phyloP scores from a whole-genome alignment of 92 coral and sea anemone species.

The Nematostella vectensis region DNA sequence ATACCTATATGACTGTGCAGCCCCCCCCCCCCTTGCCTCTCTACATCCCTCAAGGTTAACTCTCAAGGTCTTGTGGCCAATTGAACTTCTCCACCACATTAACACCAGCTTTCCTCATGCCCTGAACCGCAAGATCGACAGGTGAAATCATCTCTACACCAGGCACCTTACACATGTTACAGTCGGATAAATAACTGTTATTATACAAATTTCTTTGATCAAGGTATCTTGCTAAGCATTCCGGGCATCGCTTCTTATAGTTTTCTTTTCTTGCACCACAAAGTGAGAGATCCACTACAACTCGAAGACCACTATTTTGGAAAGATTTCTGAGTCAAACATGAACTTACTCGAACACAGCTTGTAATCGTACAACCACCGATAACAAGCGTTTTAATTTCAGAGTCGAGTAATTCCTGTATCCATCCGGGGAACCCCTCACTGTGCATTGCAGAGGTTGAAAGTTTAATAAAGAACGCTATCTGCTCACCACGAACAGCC shows the following conservation, averaged over 20 bases:
- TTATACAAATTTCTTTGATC: neutral
- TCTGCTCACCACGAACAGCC: constrained; percentile 16
- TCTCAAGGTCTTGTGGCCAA: constrained; percentile 39
- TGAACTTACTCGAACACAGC: constrained; percentile 45
- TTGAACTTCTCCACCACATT: constrained; percentile 24
- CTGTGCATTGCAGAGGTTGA: constrained; percentile 25
- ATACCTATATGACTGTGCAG: too few species aligned
- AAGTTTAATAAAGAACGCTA: constrained; percentile 18
- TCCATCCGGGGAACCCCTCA: constrained; percentile 26
- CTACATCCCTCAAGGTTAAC: too few species aligned
- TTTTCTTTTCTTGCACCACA: constrained; percentile 34
- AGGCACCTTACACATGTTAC: constrained; percentile 1
- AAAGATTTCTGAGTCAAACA: constrained; percentile 20
- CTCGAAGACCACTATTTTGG: constrained; percentile 24
- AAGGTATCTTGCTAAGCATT: constrained; percentile 23
- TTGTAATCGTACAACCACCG: constrained; percentile 42
- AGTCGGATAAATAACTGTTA: neutral
- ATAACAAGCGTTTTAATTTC: constrained; percentile 24
- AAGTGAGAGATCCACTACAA: constrained; percentile 32
- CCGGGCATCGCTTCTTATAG: constrained; percentile 16
- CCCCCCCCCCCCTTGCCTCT: too few species aligned
- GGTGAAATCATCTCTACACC: constrained; percentile 25
- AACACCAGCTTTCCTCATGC: constrained; percentile 26
- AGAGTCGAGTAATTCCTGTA: constrained; percentile 15
- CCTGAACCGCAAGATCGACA: constrained; percentile 32